Base-by-base conservation (phyloP, 2,797 vertebrate genomes). In the Spinibarbus caldwelli region DNA sequence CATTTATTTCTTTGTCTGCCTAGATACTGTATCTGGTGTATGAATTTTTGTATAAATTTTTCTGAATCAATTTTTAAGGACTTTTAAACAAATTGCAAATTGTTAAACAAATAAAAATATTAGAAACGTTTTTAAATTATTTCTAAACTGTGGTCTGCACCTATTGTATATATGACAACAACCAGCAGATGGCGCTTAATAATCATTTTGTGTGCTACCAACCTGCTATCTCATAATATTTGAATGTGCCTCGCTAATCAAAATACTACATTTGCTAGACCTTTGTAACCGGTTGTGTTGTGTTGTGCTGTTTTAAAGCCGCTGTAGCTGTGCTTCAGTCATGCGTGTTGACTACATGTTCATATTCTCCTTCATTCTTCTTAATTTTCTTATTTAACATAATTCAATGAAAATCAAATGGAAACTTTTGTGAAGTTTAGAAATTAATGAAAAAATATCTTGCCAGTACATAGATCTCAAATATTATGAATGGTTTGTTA, bases 141-240 rank as follows among this genome's bases (percentile, higher is more conserved):
- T 4, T 29, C 0, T 11, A 19, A 29, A 47, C 43, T 73, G 8
- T 21, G 10, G 29, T 36, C 29, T 52, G 34, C 5, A 6, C 12
- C 5, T 34, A 36, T 6, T 72, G 10, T 19, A 45, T 43, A 36
- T 34, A 23, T 70, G 19, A 41, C 52, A 12, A n/a, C 3, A 17
- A 31, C 41, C 88, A 89, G 54, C 83, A 89, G 88, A 78, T 29
- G 54, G 80, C 80, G 71, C 77, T 66, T 2, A 26, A 66, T 34
- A 75, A 62, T 45, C 34, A 79, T 54, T n/a, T 76, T 36, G 9
- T 34, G 26, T 19, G 23, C 15, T 21, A 6, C 23, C 23, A 59
- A 12, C 47, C 21, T n/a, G 12, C 11, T 5, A 8, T 11, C 57
- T 52, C 67, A 23, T 45, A n/a, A 43, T 29, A 49, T 43, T 73